Conservation (phyloP, 2,113 vertebrate genomes). For the Ia io region DNA sequence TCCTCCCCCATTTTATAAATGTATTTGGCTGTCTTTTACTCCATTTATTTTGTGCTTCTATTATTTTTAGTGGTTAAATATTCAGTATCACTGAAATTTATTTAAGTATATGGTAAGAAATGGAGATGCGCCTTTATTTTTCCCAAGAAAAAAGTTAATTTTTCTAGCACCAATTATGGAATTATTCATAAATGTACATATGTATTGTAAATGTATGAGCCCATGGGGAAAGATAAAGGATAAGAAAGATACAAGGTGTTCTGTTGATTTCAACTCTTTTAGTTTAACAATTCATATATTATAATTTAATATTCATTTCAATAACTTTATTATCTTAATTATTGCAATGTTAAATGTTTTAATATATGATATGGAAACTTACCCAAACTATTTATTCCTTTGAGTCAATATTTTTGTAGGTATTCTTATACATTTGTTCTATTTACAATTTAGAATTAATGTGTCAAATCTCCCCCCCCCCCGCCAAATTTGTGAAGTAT, state of each 20-base stretch:
- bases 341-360: neutral
- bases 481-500: neutral
- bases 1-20: neutral
- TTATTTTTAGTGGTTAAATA: neutral
- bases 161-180: neutral
- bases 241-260: neutral
- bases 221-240: neutral
- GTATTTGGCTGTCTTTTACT: neutral
- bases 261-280: neutral
- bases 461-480: neutral
- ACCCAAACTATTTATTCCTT: neutral
- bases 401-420: neutral
- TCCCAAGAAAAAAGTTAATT: neutral
- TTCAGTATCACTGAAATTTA: neutral
- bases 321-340: neutral
- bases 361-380: neutral
- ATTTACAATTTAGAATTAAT: slow-evolving; percentile 11
- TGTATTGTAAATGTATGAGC: neutral
- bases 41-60: neutral
- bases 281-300: neutral
- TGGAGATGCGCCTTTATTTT: neutral
- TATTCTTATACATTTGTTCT: neutral
- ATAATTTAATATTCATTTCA: neutral
- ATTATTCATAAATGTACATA: neutral
- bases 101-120: neutral